phyloP scores from a whole-genome alignment of 2,888 invertebrate species.

The Lepetodrilus schrolli region DNA sequence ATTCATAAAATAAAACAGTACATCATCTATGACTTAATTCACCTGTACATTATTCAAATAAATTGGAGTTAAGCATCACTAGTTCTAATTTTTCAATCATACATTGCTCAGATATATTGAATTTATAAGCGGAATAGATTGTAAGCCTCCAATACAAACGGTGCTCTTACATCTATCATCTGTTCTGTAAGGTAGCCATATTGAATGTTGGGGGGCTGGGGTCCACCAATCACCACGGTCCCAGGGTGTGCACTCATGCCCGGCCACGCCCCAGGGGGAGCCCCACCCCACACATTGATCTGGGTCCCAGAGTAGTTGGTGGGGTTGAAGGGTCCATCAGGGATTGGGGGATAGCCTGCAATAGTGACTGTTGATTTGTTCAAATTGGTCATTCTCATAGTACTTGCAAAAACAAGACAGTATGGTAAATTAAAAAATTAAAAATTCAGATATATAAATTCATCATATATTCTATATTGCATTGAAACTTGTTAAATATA shows the following conservation, averaged over 20 bases:
- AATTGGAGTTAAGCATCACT: too few relatives aligned
- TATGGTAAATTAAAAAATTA: too few relatives aligned
- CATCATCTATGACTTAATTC: too few relatives aligned
- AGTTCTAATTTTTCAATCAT: too few relatives aligned
- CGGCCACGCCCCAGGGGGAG: conserved; percentile 56
- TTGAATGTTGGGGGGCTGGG: conserved; percentile 60
- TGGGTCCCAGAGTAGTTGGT: conserved; percentile 76
- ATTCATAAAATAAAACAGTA: too few relatives aligned
- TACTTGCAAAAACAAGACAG: too few relatives aligned
- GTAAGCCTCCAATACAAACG: too few relatives aligned
- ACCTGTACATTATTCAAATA: too few relatives aligned
- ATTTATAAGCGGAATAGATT: too few relatives aligned
- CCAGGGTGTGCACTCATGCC: conserved; percentile 47
- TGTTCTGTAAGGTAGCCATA: conserved; percentile 73
- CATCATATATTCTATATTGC: not conserved
- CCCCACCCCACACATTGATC: conserved; percentile 75
- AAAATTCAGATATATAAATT: not conserved
- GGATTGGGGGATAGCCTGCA: conserved; percentile 47
- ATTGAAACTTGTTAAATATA: too few relatives aligned
- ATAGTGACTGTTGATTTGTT: not conserved
- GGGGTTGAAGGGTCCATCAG: conserved; percentile 74
- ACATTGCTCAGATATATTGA: too few relatives aligned
- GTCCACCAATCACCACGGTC: conserved; percentile 51
- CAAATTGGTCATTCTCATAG: not conserved
- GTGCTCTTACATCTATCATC: conserved; percentile 71